Evolutionary conservation across 2,797 vertebrate genomes (phyloP).

Genomic region (Enteromius paludinosus): DNA sequence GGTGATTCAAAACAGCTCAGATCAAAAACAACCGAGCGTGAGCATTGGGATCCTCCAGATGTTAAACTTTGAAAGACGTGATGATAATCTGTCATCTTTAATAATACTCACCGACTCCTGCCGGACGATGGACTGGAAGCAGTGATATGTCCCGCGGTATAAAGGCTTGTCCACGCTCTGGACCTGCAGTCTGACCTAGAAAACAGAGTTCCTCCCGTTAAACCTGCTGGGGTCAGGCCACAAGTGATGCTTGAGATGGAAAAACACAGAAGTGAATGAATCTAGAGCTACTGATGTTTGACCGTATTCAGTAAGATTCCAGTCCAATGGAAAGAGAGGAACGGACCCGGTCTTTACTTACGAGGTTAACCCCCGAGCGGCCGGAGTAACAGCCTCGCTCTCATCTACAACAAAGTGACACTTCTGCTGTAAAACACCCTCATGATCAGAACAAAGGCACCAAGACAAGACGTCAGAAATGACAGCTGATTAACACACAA

Average conservation of each 20-base stretch:
- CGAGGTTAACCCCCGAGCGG: conserved; percentile 90
- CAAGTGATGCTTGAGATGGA: neutral
- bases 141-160: conserved; percentile 85
- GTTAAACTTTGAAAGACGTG: neutral
- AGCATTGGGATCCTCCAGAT: no score
- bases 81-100: neutral
- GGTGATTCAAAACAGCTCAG: no score
- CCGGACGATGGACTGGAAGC: conserved; percentile 84
- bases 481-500: neutral
- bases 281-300: conserved; percentile 8
- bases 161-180: conserved; percentile 82
- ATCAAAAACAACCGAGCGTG: no score
- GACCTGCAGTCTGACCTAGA: conserved; percentile 87
- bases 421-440: conserved; percentile 90
- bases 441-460: conserved; percentile 47
- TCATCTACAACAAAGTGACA: conserved; percentile 96
- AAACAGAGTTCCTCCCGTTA: conserved; percentile 53
- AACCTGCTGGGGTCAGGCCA: neutral
- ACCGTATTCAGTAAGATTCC: conserved; percentile 40
- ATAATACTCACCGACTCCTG: conserved; percentile 84
- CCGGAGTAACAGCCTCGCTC: conserved; percentile 87
- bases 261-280: neutral
- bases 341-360: conserved; percentile 92
- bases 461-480: neutral
- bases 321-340: conserved; percentile 81